phyloP scores from a whole-genome alignment of 2,888 invertebrate genomes.

The Trissolcus japonicus region DNA sequence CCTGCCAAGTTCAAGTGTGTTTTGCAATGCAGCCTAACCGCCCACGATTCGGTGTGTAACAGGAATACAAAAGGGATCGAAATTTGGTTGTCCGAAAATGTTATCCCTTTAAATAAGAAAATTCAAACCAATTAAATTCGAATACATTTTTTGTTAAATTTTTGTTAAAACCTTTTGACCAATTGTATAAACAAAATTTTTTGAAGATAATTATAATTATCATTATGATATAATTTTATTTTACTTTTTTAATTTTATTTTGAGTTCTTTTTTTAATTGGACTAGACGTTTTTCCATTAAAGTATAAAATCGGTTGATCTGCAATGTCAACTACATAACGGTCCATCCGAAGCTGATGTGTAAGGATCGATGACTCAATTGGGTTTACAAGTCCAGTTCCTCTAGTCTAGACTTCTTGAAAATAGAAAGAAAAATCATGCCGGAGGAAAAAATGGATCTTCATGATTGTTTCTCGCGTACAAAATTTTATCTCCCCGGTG shows the following conservation, averaged over 20 bases:
- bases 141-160: no score
- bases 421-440: not conserved
- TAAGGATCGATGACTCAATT: conserved; percentile 37
- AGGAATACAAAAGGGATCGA: no score
- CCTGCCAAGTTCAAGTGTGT: conserved; percentile 22
- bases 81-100: no score
- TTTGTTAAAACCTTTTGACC: no score
- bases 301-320: not conserved
- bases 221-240: no score
- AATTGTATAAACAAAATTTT: no score
- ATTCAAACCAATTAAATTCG: no score
- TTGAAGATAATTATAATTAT: not conserved
- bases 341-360: conserved; percentile 22
- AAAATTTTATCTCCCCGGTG: not conserved
- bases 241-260: not conserved
- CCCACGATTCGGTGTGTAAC: no score
- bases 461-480: not conserved
- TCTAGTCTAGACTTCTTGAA: not conserved
- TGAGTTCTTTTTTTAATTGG: not conserved
- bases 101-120: no score
- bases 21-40: no score
- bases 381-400: conserved; percentile 16
- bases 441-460: not conserved
- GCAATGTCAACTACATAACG: conserved; percentile 33
- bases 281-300: not conserved